Conservation (phyloP, 2,888 invertebrate genomes). For the Neoaliturus tenellus region DNA sequence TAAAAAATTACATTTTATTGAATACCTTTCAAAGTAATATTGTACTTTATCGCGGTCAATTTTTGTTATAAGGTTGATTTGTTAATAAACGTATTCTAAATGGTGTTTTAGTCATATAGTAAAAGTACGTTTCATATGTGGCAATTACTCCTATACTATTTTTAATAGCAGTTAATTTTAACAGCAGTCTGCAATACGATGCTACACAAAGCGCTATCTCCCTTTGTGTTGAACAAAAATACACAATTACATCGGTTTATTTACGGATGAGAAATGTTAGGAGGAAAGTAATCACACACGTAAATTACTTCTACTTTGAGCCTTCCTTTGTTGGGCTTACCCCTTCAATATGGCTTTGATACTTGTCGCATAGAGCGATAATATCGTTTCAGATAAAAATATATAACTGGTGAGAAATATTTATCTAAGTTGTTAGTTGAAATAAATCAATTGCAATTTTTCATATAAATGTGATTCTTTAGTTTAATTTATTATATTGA, state of each 20-base stretch:
- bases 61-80: too few species aligned
- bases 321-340: background rate
- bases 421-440: too few species aligned
- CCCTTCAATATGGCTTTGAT: background rate
- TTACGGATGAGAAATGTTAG: background rate
- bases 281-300: background rate
- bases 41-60: too few species aligned
- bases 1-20: too few species aligned
- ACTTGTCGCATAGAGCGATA: background rate
- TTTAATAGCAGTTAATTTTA: background rate
- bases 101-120: too few species aligned
- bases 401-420: too few species aligned
- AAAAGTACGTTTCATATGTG: too few species aligned
- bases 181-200: background rate
- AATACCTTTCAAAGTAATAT: too few species aligned
- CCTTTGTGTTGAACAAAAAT: background rate
- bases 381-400: background rate
- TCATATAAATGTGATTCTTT: too few species aligned
- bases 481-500: too few species aligned
- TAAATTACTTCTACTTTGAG: constrained; percentile 12
- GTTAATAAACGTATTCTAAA: too few species aligned
- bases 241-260: background rate
- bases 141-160: background rate
- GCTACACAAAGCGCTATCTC: background rate
- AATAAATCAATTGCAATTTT: too few species aligned